Conservation (phyloP, 1,140 invertebrate genomes). For the Neodiprion lecontei region DNA sequence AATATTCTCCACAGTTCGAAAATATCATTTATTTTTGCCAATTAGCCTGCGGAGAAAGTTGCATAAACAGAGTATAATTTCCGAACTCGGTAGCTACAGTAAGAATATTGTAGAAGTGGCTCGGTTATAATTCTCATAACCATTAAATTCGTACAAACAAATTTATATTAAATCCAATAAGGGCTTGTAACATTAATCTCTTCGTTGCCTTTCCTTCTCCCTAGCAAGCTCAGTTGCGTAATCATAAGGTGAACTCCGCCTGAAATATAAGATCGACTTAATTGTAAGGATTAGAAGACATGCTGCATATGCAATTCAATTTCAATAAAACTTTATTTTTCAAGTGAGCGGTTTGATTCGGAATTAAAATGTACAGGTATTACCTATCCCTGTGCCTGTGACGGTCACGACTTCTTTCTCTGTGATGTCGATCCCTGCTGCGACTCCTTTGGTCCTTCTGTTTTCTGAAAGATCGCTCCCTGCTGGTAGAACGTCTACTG, state of each 20-base stretch:
- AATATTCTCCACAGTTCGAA: no score
- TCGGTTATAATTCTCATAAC: conserved; percentile 39
- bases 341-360: conserved; percentile 8
- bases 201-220: conserved; percentile 58
- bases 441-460: conserved; percentile 52
- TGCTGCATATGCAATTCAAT: conserved; percentile 4
- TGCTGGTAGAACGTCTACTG: conserved; percentile 42
- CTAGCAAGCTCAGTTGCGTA: conserved; percentile 57
- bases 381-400: conserved; percentile 50
- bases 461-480: conserved; percentile 43
- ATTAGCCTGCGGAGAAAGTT: neutral
- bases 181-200: conserved; percentile 38
- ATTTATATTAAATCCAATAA: conserved; percentile 38
- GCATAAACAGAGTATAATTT: conserved; percentile 15
- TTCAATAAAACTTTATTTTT: conserved; percentile 1
- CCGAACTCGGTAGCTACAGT: conserved; percentile 18
- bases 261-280: conserved; percentile 32
- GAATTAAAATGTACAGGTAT: conserved; percentile 11
- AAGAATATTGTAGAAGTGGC: conserved; percentile 36
- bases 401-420: conserved; percentile 49
- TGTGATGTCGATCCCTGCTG: conserved; percentile 51
- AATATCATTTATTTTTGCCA: no score
- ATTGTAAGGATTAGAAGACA: conserved; percentile 5
- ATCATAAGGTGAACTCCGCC: conserved; percentile 54
- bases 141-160: conserved; percentile 38